Base-by-base conservation (phyloP, 2,113 vertebrate species). In the Oryzias melastigma region DNA sequence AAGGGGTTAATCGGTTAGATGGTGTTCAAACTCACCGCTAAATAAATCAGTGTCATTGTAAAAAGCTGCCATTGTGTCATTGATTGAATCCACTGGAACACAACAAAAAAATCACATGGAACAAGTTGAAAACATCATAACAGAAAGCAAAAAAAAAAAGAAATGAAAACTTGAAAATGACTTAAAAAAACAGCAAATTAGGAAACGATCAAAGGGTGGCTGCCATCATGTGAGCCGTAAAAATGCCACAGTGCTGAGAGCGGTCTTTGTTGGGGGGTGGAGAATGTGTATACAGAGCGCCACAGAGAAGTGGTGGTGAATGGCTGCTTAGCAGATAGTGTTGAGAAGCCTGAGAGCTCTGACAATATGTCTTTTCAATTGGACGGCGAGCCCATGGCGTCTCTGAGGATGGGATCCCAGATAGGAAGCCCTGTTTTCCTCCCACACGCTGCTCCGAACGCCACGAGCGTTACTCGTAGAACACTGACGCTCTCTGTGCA, bases 21-120 rank as follows among this genome's bases (percentile, higher is more conserved):
- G 92, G 92, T 89, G 93, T 90, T 88, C 78, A 89, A 94, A 99
- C 97, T 99, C 96, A 99, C 97, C 97, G 96, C 95, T 93, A 94
- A 94, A 96, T 90, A 96, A 94, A 93, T 95, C 96, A 94, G 95
- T 95, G 91, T 96, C 96, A 98, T 94, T 98, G 94, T 96, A 96
- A 94, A 94, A 95, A 96, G 92, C 95, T 93, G 93, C 94, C 94
- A 96, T 91, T 95, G 96, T 99, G 90, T 99, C 97, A 99, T 99
- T 99, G 95, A 98, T 93, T 94, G 95, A 94, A 94, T 98, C 95
- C 95, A 96, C 97, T 99, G 96, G 93, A 99, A 99, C 93, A 98
- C 87, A 96, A 96, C 91, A 98, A 18, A 50, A 64, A 62, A 67
- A 79, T 91, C 76, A 93, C 92, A 92, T 71, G 78, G 68, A 90